Percentiles rank a stretch among this genome's conserved stretches.
Conservation (phyloP, 2,113 vertebrate genomes). For the Pelobates fuscus region DNA sequence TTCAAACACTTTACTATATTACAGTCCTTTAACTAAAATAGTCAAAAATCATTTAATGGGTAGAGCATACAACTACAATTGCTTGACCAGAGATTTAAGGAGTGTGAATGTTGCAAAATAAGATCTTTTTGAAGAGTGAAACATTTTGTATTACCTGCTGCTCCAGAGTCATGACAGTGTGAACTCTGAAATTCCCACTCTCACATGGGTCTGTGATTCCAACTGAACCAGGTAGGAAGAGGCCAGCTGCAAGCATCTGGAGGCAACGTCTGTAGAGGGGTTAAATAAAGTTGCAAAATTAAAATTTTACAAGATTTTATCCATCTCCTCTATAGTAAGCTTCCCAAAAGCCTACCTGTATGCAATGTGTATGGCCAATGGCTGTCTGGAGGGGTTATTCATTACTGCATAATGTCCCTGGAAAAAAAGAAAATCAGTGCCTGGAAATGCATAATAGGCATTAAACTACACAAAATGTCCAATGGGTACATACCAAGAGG, state of each 20-base stretch:
- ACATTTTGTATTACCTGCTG: slow-evolving; percentile 92
- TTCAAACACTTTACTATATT: too few relatives aligned
- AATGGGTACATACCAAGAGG: slow-evolving; percentile 75
- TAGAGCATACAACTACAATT: too few relatives aligned
- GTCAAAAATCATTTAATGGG: too few relatives aligned
- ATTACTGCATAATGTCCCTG: slow-evolving; percentile 96
- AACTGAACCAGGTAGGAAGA: slow-evolving; percentile 92
- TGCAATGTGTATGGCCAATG: slow-evolving; percentile 89
- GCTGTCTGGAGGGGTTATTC: slow-evolving; percentile 96
- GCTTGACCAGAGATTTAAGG: too few relatives aligned
- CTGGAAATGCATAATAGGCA: too few relatives aligned
- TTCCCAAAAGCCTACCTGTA: slow-evolving; percentile 76
- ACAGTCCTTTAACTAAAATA: too few relatives aligned
- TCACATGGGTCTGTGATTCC: slow-evolving; percentile 97
- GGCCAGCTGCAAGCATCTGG: slow-evolving; percentile 92
- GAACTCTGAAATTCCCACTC: slow-evolving; percentile 93
- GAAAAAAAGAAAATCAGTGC: not conserved
- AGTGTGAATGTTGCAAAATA: too few relatives aligned
- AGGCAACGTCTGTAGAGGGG: slow-evolving; percentile 80
- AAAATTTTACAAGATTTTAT: too few relatives aligned
- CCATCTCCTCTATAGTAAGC: not conserved
- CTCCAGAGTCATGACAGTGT: slow-evolving; percentile 96
- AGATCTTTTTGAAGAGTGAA: too few relatives aligned
- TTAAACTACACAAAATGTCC: not conserved
- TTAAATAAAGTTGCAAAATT: not conserved